Conservation (phyloP, 2,797 vertebrate species). For the Oceanodroma leucorhoa region DNA sequence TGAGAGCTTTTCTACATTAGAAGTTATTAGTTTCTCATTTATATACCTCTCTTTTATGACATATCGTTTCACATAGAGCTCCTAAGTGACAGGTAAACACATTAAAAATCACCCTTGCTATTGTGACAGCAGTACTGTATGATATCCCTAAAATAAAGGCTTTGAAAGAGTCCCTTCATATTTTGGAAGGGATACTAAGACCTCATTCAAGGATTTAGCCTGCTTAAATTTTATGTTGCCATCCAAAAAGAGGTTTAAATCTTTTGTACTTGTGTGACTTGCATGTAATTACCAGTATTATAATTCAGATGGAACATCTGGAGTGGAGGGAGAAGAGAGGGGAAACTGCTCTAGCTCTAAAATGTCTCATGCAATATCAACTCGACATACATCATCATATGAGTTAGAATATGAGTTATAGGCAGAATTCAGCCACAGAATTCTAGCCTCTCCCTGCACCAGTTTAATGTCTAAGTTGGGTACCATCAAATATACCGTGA, state of each 20-base stretch:
- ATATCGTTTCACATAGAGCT: not conserved
- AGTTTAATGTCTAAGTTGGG: not conserved
- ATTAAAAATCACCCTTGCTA: not conserved
- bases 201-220: not conserved
- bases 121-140: not conserved
- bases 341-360: not conserved
- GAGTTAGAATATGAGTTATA: not conserved
- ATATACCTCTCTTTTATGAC: not conserved
- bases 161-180: not conserved
- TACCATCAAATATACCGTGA: not conserved
- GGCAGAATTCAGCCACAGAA: not conserved
- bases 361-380: not conserved
- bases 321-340: not conserved
- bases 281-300: not conserved
- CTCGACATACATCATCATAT: not conserved
- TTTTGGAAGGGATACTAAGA: not conserved
- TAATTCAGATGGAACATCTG: not conserved
- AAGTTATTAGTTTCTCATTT: not conserved
- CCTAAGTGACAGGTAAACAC: not conserved
- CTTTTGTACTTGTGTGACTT: not conserved
- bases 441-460: not conserved
- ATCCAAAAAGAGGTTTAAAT: not conserved
- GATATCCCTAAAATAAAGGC: not conserved
- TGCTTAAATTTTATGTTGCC: not conserved
- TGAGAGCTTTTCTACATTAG: not conserved